A percentile compares a stretch with the other conserved stretches of the same genome.
phyloP scores from a whole-genome alignment of 2,888 invertebrate genomes.

The Ferrisia virgata region DNA sequence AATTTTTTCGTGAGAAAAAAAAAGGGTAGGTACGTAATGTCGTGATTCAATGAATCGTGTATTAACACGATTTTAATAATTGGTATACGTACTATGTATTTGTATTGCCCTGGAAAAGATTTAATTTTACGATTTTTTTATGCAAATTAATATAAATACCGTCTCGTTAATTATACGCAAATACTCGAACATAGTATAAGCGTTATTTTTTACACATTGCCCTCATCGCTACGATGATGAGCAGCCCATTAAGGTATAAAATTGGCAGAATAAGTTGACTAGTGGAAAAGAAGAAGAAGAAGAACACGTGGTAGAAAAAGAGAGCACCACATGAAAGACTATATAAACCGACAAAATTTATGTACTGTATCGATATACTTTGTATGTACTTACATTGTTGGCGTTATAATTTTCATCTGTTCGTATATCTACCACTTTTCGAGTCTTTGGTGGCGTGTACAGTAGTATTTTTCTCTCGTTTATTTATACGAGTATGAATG shows the following conservation, averaged over 20 bases:
- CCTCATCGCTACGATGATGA: background rate
- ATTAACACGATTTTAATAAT: background rate
- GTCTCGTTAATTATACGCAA: background rate
- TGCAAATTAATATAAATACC: slow-evolving; percentile 1
- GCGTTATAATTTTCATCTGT: background rate
- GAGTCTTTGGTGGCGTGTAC: background rate
- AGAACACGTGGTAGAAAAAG: no score
- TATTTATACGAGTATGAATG: background rate
- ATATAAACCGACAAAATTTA: background rate
- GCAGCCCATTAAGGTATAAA: background rate
- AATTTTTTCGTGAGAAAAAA: no score
- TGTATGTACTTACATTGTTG: no score
- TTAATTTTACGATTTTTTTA: slow-evolving; percentile 23
- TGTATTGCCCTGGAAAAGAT: background rate
- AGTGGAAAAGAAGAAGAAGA: background rate
- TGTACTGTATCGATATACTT: background rate
- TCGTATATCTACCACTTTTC: background rate
- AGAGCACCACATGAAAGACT: no score
- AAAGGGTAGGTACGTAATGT: background rate
- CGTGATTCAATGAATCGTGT: background rate
- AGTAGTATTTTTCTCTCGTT: background rate
- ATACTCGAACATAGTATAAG: background rate
- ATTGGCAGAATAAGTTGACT: background rate
- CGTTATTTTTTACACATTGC: background rate
- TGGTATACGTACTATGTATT: no score